A percentile compares a stretch with the other conserved stretches of the same genome.
Conservation (phyloP, 2,888 invertebrate genomes). For the Orgyia antiqua region DNA sequence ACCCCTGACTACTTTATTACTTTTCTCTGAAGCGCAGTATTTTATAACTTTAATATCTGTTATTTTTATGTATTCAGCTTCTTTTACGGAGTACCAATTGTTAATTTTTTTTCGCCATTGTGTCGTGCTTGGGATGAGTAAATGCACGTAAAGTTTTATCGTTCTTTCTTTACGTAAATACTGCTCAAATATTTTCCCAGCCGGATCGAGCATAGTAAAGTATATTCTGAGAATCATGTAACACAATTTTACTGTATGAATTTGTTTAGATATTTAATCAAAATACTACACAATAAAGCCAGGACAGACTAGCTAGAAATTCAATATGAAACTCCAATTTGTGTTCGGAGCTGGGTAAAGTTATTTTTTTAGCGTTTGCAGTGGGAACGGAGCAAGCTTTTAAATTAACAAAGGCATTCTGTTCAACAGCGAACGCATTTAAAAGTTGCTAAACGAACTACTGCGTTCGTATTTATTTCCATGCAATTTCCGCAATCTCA, state of each 20-base stretch:
- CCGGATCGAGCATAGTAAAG: background rate
- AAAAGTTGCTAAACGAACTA: slow-evolving; percentile 57
- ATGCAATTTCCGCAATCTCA: slow-evolving; percentile 56
- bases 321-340: slow-evolving; percentile 35
- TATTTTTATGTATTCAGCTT: slow-evolving; percentile 34
- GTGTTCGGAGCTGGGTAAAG: slow-evolving; percentile 18
- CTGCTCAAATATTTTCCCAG: slow-evolving; percentile 5
- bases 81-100: slow-evolving; percentile 35
- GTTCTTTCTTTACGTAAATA: slow-evolving; percentile 10
- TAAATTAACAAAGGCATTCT: slow-evolving; percentile 62
- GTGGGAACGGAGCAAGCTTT: slow-evolving; percentile 45
- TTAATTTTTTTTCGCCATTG: slow-evolving; percentile 39
- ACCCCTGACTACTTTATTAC: slow-evolving; percentile 56
- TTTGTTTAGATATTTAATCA: slow-evolving; percentile 18
- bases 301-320: slow-evolving; percentile 19
- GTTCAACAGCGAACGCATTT: slow-evolving; percentile 47
- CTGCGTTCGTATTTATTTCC: slow-evolving; percentile 57
- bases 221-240: background rate
- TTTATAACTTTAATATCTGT: slow-evolving; percentile 49
- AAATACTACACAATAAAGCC: slow-evolving; percentile 22
- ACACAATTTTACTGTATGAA: slow-evolving; percentile 7
- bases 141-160: slow-evolving; percentile 19
- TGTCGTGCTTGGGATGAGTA: slow-evolving; percentile 21
- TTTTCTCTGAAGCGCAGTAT: slow-evolving; percentile 46
- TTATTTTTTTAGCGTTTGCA: slow-evolving; percentile 36